A percentile compares a stretch with the other conserved stretches of the same genome.
phyloP scores from a whole-genome alignment of 2,888 invertebrate genomes.

The Synanthedon tipuliformis region DNA sequence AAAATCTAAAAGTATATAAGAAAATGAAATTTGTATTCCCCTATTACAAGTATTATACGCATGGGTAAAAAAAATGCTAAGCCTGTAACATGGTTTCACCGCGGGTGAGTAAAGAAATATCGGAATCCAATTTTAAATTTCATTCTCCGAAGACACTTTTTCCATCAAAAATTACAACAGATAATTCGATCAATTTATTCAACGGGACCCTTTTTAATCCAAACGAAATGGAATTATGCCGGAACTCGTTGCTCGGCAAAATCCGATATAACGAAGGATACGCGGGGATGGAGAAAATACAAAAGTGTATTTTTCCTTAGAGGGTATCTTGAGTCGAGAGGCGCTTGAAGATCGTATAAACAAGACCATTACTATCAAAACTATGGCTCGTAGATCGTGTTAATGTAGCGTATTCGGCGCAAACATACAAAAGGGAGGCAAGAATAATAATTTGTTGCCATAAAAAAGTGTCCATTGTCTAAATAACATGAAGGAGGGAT shows the following conservation, averaged over 20 bases:
- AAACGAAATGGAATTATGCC: constrained; percentile 38
- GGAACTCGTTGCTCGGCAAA: constrained; percentile 28
- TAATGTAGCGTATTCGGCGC: constrained; percentile 25
- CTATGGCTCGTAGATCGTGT: constrained; percentile 49
- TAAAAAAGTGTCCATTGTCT: neutral
- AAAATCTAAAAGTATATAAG: constrained; percentile 5
- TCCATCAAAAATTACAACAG: constrained; percentile 24
- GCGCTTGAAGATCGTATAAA: constrained; percentile 39
- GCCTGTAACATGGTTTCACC: neutral
- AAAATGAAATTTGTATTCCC: constrained; percentile 12
- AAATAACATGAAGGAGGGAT: neutral
- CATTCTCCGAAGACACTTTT: constrained; percentile 2
- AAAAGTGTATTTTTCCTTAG: constrained; percentile 17
- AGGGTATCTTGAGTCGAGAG: constrained; percentile 28
- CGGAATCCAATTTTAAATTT: neutral
- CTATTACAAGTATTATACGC: neutral
- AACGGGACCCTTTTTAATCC: constrained; percentile 46
- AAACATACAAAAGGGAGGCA: neutral
- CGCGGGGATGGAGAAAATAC: constrained; percentile 16
- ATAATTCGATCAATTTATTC: constrained; percentile 38
- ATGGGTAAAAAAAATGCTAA: neutral
- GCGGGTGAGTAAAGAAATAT: neutral
- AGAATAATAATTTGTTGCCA: neutral
- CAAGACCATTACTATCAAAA: constrained; percentile 57
- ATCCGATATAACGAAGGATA: constrained; percentile 26